Evolutionary conservation across 2,113 vertebrate species (phyloP).

Genomic region (Engystomops pustulosus): DNA sequence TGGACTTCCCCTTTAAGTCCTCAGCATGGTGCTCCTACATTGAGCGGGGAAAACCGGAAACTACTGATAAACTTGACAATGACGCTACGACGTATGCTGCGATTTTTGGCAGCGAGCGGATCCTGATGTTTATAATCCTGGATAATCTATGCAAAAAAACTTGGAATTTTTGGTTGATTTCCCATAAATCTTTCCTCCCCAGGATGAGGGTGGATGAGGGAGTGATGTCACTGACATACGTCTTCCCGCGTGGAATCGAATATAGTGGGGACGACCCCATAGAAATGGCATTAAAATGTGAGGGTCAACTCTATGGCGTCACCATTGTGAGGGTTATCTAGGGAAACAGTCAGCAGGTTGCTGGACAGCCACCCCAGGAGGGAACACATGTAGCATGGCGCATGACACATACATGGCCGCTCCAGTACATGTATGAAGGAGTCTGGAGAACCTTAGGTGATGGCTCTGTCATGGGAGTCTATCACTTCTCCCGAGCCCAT

Average conservation of each 20-base stretch:
- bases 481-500: too few relatives aligned
- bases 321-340: background rate
- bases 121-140: background rate
- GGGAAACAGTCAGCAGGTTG: too few relatives aligned
- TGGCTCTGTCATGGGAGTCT: too few relatives aligned
- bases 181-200: background rate
- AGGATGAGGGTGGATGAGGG: background rate
- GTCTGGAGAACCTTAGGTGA: too few relatives aligned
- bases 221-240: constrained; percentile 25
- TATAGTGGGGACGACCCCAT: background rate
- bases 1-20: too few relatives aligned
- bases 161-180: background rate
- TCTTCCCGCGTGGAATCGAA: background rate
- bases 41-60: background rate
- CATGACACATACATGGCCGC: too few relatives aligned
- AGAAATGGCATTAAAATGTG: background rate
- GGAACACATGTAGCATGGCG: too few relatives aligned
- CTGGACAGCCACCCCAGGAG: too few relatives aligned
- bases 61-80: background rate
- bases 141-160: constrained; percentile 36
- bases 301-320: background rate
- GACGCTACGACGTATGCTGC: background rate
- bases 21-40: background rate
- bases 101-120: background rate
- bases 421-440: too few relatives aligned